Evolutionary conservation across 2,888 invertebrate genomes (phyloP), one percentile per base, ranked within the genome.

Genomic region (Tinea pellionella): DNA sequence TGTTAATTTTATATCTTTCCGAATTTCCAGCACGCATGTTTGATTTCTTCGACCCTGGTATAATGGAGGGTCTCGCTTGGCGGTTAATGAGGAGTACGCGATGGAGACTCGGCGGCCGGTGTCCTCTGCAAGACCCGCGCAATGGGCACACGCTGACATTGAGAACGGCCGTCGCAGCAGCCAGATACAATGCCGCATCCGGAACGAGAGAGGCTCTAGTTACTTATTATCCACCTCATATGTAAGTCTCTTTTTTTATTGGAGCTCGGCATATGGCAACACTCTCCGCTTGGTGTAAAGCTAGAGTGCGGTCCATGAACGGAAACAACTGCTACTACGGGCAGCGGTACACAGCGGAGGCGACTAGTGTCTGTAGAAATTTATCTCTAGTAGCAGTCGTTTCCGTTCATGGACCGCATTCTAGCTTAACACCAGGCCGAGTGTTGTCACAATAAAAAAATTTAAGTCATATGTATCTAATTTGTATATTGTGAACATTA

Each of bases 31-130:
- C 96, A 65, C 94, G 96, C 68, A 93, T 95, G 89, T 96, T 96
- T 77, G 97, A 98, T 84, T 97, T 94, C 88, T 95, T 97, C 83
- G 98, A 98, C 86, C 87, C 92, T 65, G 94, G 97, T 59, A 93
- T 94, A 64, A 97, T 97, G 97, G 96, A 97, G 80, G 94, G 95
- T 0, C 89, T 98, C 47, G 93, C 95, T 77, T 93, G 96, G 84
- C 92, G 94, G 63, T 84, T 97, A 66, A 80, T 92, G 60, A 91
- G 92, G 63, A 77, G 89, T 63, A 88, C 93, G 11, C 66, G 90
- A 83, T 70, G 91, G 91, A 73, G 91, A 82, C 68, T 71, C 85
- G 91, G 70, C 89, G 93, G 81, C 65, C 69, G 68, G 19, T 77
- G 79, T 9, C 78, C 77, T 63, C 74, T 80, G 66, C 75, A 73